Base-by-base conservation (phyloP, 2,888 invertebrate species). In the Steromphala cineraria region DNA sequence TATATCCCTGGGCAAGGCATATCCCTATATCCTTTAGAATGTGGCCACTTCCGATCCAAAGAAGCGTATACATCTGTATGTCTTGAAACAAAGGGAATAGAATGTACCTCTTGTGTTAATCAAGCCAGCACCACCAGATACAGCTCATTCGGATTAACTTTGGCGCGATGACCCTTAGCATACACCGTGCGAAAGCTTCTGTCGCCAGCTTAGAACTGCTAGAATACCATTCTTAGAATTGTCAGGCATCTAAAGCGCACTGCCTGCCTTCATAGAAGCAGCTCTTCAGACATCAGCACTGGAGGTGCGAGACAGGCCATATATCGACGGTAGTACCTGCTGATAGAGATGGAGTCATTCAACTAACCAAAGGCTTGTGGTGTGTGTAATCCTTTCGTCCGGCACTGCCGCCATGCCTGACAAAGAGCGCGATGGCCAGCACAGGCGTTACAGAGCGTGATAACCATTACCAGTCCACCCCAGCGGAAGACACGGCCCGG, bases 11-110 rank as follows among this genome's bases (percentile, higher is more conserved):
- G 71, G 71, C 19, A 36, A 71, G 19, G 19, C 71, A 71, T 71
- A 71, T 40, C 71, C 71, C 71, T 71, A 71, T 71, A 71, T 71
- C 71, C 71, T 28, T 31, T 71, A 15, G 71, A 71, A 36, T 76
- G 28, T 53, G 76, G 55, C 36, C 76, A 53, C 53, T 55, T 76
- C 31, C 76, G 76, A 76, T 76, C 76, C 76, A 76, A 53, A 53
- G 53, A 76, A 24, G 53, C 76, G n/a, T 53, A 76, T 76, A 76
- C 76, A 76, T 76, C 76, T 55, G 76, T 76, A 52, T 53, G 31
- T 76, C 55, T 76, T 76, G 71, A 36, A 40, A 71, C 71, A 71
- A 71, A 71, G 71, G 62, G 71, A 36, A 17, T 36, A 36, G 71
- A 10, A 17, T 19, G 28, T 71, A 71, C 71, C 71, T 71, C 71